Evolutionary conservation across 2,113 vertebrate species (phyloP), one percentile per base, ranked within the genome.

Genomic region (Pardalotus punctatus): DNA sequence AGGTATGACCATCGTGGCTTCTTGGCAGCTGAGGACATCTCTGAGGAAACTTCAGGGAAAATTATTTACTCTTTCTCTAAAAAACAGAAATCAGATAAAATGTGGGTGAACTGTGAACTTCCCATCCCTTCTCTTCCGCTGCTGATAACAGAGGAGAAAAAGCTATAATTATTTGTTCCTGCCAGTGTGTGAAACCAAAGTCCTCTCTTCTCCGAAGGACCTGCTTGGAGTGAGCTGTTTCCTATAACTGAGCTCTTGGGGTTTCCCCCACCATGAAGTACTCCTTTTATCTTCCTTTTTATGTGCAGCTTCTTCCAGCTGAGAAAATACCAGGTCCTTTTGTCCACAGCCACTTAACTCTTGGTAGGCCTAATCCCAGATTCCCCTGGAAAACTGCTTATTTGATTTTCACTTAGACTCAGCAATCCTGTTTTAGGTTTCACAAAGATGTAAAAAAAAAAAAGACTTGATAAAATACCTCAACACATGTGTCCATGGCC

Each of bases 261-360:
- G 33, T 56, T 97, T 94, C 40, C 90, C 88, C 67, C 28, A 77
- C 79, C 71, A n/a, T 62, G 45, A 86, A 93, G 76, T 94, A 84
- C 84, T 94, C 43, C 67, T 92, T 96, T 96, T 80, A 24, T 74
- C 71, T 96, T 97, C 92, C 67, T 81, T 88, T 84, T 88, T 83
- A 33, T 71, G 28, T 40, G 33, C n/a, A 51, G 47, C 27, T 16
- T 56, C 87, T 83, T 95, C 83, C 87, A 88, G 43, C 36, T 88
- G 81, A 93, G 94, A 92, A 95, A 96, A 43, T 47, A 92, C 76
- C 85, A 71, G 18, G 22, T 81, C 31, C 48, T 90, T 86, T 53
- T 67, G 62, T 27, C 28, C 33, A 21, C 7, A 0, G 2, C 36
- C 40, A 31, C 53, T 94, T 88, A 94, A 83, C 17, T 92, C 57